Base-by-base conservation (phyloP, 2,888 invertebrate species). In the Tanaodytes sp. region DNA sequence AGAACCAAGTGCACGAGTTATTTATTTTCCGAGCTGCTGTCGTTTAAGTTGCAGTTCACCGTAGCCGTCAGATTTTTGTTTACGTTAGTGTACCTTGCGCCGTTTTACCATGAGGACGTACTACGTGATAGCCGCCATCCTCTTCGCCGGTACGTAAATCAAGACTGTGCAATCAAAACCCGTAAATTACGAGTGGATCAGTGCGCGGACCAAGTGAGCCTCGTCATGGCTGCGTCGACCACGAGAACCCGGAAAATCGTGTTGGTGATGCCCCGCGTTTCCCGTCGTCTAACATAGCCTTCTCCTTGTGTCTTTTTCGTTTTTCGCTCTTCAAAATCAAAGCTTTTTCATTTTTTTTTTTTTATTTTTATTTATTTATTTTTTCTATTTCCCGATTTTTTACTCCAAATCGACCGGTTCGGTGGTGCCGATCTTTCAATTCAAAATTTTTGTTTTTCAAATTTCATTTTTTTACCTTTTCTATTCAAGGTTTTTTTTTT, bases 131-230 rank as follows among this genome's bases (percentile, higher is more conserved):
- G 83, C 82, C 74, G 82, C 81, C 75, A 79, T 84, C 78, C 83
- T 84, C 76, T 76, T 84, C 78, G 83, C 81, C 83, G 84, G 84
- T 84, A 84, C 76, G 84, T 84, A 84, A 67, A 23, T 33, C 46
- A 63, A 2, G 4, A 16, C 49, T 15, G 31, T 31, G 49, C 31
- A 16, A 14, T 45, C n/a, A 33, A 31, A 19, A 14, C 4, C n/a
- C 14, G 16, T 16, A 19, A 30, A 16, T 5, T 30, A 64, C 68
- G 42, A 45, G 52, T 59, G 54, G 54, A 67, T 49, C 61, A 67
- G 67, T 67, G 65, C 52, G 52, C 52, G 52, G 52, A 40, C 36
- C 52, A 65, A 65, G 62, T 58, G 52, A 65, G 42, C 8, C 48
- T n/a, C n/a, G 52, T 52, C 65, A 55, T 51, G 51, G 30, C 14